These are phyloP conservation scores for Ethmia dodecea DNA, from an alignment of 2,888 invertebrate species.

Conservation along the genomic window DNA sequence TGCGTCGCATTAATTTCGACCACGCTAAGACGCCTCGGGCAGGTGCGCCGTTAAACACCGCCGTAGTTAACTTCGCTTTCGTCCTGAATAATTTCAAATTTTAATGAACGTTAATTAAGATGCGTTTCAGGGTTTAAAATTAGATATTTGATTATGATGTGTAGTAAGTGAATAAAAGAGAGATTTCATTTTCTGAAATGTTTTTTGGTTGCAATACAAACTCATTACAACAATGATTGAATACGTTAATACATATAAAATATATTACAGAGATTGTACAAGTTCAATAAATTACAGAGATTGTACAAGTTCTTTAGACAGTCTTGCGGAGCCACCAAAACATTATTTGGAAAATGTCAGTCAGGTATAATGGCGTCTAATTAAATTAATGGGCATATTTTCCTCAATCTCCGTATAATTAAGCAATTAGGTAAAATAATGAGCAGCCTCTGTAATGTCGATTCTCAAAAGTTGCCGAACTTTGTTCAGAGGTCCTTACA, in stretches of 20 bases:
- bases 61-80: conserved; percentile 58
- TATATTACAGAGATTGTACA: too few relatives aligned
- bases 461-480: too few relatives aligned
- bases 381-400: background rate
- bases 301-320: too few relatives aligned
- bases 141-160: conserved; percentile 40
- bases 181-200: background rate
- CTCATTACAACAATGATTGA: too few relatives aligned
- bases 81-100: conserved; percentile 69
- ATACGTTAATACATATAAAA: too few relatives aligned
- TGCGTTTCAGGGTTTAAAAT: conserved; percentile 58
- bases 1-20: conserved; percentile 75
- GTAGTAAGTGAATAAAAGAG: conserved; percentile 20
- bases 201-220: too few relatives aligned
- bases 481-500: too few relatives aligned
- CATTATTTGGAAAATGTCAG: background rate
- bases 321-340: too few relatives aligned
- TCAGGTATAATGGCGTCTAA: background rate
- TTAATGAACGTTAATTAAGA: conserved; percentile 72
- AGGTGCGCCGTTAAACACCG: conserved; percentile 71
- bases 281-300: too few relatives aligned
- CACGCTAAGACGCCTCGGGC: conserved; percentile 72
- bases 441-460: conserved; percentile 1
- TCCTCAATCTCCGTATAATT: background rate
- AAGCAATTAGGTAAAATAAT: conserved; percentile 20